Evolutionary conservation across 2,797 vertebrate genomes (phyloP), one percentile per base, ranked within the genome.

Genomic region (Enoplosus armatus): DNA sequence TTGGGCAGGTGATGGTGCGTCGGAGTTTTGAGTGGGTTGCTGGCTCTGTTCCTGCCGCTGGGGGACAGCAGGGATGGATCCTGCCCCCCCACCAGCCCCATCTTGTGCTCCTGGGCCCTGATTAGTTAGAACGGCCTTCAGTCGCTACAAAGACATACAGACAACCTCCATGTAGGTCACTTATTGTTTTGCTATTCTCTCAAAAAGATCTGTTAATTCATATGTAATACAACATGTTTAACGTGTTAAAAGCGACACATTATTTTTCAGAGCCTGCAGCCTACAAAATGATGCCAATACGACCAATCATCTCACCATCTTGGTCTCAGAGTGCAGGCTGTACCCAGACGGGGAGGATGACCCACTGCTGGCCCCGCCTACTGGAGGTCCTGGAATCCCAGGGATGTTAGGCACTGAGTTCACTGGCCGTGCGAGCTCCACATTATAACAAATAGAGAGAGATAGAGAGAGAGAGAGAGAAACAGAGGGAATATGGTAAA

Each of bases 331-430:
- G 82, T 96, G 96, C 68, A 93, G 67, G 14, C 95, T 95, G 45
- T 96, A 96, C 20, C 95, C 96, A n/a, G 97, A 97, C 0, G 97
- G 97, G 6, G 97, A 98, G 31, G 97, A 88, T 59, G 96, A 96
- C 0, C 90, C 95, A 64, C 95, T 96, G 88, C 97, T 95, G 73
- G 88, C 94, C 37, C 95, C 94, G 18, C 94, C 96, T 77, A 96
- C 71, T 70, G 97, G 97, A 7, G 98, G 98, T 71, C 98, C 98
- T 67, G 98, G 98, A 71, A 99, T 99, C 56, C 98, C 98, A 24
- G 98, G 98, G 93, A 99, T 95, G 94, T 98, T 98, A 51, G 98
- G 98, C 87, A 98, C 97, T 83, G 98, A 90, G 89, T 96, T 93
- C 75, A 96, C 77, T 2, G 97, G 96, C 90, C 98, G 96, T 1